Evolutionary conservation across 2,797 vertebrate genomes (phyloP), one percentile per base, ranked within the genome.

Genomic region (Hoplostethus mediterraneus): DNA sequence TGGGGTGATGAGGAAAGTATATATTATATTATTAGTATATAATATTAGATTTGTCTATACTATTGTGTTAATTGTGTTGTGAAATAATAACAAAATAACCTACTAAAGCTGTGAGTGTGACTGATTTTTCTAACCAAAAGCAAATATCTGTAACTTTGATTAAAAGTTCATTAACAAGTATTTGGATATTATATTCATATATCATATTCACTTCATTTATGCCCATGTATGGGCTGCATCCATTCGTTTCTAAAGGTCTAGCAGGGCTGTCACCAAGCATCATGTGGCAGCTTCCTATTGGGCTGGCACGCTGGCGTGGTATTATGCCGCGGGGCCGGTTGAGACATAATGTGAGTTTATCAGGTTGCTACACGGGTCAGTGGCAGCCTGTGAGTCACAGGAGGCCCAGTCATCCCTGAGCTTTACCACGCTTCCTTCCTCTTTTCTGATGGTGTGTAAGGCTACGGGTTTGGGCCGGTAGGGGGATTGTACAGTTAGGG

Each of bases 331-430:
- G 36, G 88, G 90, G 86, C 81, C 76, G 51, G 82, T 69, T 67
- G 76, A 85, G 89, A 90, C 90, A 90, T 89, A 90, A 91, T 91
- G 87, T 89, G 89, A 93, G 90, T 65, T 93, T 90, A 93, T 93
- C 88, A 92, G 82, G 83, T 89, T 84, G 73, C 85, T 54, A 63
- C 87, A 92, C 71, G 88, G 93, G 91, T 94, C 93, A 93, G 85
- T 79, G 87, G 84, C 78, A 38, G 63, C 57, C 61, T 81, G 84
- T 91, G 92, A 93, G 81, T 94, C 91, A 92, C 85, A 85, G 75
- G 77, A 73, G 79, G 85, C 68, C 73, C 36, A 54, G 79, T 83
- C 89, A 80, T 84, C 65, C 77, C 67, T 70, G 63, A 75, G 80
- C 75, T 69, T 38, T 6, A 80, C 78, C 67, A 63, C 89, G 62